Evolutionary conservation across 2,113 vertebrate genomes (phyloP).

Genomic region (Carassius carassius): DNA sequence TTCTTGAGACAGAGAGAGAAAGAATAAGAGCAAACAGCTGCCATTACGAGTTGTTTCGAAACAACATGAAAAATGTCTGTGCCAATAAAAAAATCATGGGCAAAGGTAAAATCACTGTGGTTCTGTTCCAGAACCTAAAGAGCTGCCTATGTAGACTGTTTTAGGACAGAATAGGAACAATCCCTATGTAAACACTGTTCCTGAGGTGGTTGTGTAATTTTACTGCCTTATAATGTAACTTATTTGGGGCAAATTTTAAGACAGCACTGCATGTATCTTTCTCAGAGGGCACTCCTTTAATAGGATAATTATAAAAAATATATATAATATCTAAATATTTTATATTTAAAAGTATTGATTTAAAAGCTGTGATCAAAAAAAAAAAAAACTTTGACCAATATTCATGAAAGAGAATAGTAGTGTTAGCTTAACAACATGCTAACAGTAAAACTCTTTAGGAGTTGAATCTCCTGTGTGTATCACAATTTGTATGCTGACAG

Average conservation of each 20-base stretch:
- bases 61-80: neutral
- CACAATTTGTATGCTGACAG: neutral
- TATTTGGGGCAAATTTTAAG: neutral
- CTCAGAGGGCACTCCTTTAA: too few species aligned
- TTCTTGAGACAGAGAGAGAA: neutral
- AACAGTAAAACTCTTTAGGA: neutral
- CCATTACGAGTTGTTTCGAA: neutral
- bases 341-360: neutral
- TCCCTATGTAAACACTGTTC: neutral
- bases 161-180: neutral
- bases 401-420: neutral
- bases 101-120: constrained; percentile 1
- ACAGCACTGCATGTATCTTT: too few species aligned
- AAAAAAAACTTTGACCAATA: neutral
- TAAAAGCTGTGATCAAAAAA: neutral
- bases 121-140: neutral
- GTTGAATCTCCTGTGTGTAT: neutral
- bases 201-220: neutral
- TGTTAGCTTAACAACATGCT: neutral
- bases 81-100: neutral
- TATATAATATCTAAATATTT: neutral
- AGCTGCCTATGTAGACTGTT: neutral
- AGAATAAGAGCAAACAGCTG: constrained; percentile 14
- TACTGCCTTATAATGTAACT: neutral
- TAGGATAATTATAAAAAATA: too few species aligned